A percentile compares a stretch with the other conserved stretches of the same genome.
These are phyloP conservation scores for Spatula versicolor DNA, from an alignment of 2,797 vertebrate genomes.

Conservation along the genomic window DNA sequence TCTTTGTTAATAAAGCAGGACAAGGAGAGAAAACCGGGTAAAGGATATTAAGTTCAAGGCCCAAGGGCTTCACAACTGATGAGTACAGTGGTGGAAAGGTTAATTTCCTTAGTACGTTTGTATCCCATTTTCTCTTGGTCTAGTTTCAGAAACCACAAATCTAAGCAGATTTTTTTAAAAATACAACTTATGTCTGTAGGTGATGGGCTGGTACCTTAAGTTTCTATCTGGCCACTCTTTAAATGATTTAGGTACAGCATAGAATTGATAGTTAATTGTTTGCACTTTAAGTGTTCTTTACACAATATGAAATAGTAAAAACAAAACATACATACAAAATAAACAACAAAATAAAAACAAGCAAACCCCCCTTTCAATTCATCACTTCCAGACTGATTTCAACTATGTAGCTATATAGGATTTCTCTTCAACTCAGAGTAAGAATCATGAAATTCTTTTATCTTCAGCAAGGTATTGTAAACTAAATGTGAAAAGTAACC, in stretches of 20 bases:
- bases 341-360: background rate
- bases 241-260: background rate
- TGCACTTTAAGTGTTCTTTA: background rate
- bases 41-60: conserved; percentile 1
- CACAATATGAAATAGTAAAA: background rate
- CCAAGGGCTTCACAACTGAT: background rate
- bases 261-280: background rate
- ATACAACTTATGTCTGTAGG: background rate
- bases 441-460: background rate
- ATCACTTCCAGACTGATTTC: background rate
- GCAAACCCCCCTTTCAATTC: background rate
- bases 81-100: background rate
- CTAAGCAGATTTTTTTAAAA: background rate
- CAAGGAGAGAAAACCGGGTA: background rate
- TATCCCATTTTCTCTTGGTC: background rate
- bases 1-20: conserved; percentile 14
- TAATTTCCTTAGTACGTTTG: background rate
- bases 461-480: background rate
- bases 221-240: background rate
- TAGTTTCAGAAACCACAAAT: background rate
- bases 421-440: background rate
- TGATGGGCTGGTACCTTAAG: background rate
- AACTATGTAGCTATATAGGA: background rate
- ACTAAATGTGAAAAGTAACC: background rate
- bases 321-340: background rate